These are phyloP conservation scores for Zeuzera pyrina DNA, from an alignment of 2,888 invertebrate species.

Conservation along the genomic window DNA sequence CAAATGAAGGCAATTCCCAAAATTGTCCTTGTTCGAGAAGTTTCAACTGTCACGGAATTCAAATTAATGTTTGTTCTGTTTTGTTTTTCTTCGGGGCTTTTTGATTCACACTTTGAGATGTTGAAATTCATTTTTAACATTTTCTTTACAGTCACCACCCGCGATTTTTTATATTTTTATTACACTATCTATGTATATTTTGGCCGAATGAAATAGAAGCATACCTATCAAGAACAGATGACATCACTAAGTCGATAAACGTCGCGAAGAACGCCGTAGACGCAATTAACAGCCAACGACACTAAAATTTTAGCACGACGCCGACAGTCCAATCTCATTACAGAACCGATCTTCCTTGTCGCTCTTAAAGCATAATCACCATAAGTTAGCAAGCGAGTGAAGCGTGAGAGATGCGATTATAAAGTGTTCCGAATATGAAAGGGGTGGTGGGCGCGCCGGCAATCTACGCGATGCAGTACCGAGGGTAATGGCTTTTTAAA, in stretches of 20 bases:
- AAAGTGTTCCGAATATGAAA: conserved; percentile 69
- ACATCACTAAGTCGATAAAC: no score
- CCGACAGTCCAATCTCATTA: conserved; percentile 71
- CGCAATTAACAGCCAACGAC: conserved; percentile 66
- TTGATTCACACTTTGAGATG: conserved; percentile 48
- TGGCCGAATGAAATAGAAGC: no score
- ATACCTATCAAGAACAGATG: no score
- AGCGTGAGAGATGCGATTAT: conserved; percentile 71
- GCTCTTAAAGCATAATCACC: conserved; percentile 71
- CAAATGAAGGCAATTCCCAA: conserved; percentile 65
- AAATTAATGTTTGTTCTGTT: conserved; percentile 70
- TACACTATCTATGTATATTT: no score
- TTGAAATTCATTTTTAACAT: conserved; percentile 38
- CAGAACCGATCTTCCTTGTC: conserved; percentile 68
- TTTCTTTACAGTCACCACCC: conserved; percentile 7
- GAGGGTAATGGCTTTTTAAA: conserved; percentile 72
- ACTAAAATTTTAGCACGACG: conserved; percentile 70
- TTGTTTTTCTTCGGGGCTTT: conserved; percentile 53
- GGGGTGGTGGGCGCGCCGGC: conserved; percentile 33
- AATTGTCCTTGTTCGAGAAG: conserved; percentile 62
- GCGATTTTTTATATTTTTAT: conserved; percentile 22
- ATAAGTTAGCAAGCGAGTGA: conserved; percentile 70
- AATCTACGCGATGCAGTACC: conserved; percentile 67
- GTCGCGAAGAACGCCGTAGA: conserved; percentile 41
- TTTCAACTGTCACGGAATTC: conserved; percentile 65